Evolutionary conservation across 2,113 vertebrate species (phyloP).

Genomic region (Spilogale gracilis): DNA sequence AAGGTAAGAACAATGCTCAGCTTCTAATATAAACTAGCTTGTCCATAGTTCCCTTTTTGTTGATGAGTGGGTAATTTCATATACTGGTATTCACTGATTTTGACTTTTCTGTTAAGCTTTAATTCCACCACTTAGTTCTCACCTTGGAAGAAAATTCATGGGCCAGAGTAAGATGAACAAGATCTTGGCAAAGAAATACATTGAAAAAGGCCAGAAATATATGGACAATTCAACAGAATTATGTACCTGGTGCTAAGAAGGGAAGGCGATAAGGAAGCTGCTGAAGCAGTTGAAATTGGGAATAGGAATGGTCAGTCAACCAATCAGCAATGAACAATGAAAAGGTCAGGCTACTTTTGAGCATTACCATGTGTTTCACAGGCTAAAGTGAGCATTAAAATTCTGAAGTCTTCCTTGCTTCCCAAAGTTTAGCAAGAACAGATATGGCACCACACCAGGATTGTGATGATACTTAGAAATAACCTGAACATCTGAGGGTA

Average conservation of each 20-base stretch:
- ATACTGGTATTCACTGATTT: constrained; percentile 50
- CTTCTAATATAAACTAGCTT: neutral
- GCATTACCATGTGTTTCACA: constrained; percentile 61
- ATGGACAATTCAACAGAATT: neutral
- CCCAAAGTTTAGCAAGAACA: constrained; percentile 67
- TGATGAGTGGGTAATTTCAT: constrained; percentile 67
- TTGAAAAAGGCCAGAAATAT: constrained; percentile 4
- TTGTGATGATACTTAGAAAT: constrained; percentile 60
- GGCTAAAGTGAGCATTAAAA: constrained; percentile 73
- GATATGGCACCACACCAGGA: constrained; percentile 57
- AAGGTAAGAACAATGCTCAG: constrained; percentile 13
- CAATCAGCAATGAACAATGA: constrained; percentile 55
- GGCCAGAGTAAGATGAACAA: neutral
- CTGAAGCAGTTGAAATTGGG: constrained; percentile 33
- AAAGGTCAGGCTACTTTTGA: constrained; percentile 72
- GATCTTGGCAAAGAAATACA: constrained; percentile 15
- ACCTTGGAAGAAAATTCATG: neutral
- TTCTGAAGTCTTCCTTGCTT: constrained; percentile 33
- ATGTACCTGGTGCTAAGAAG: constrained; percentile 11
- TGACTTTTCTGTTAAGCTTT: constrained; percentile 72
- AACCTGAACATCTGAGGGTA: constrained; percentile 68
- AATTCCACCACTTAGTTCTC: neutral
- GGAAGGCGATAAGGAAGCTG: constrained; percentile 35
- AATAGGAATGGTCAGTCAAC: constrained; percentile 64
- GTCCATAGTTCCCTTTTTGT: constrained; percentile 13